phyloP scores from a whole-genome alignment of 2,113 vertebrate species.

The Myiozetetes cayanensis region DNA sequence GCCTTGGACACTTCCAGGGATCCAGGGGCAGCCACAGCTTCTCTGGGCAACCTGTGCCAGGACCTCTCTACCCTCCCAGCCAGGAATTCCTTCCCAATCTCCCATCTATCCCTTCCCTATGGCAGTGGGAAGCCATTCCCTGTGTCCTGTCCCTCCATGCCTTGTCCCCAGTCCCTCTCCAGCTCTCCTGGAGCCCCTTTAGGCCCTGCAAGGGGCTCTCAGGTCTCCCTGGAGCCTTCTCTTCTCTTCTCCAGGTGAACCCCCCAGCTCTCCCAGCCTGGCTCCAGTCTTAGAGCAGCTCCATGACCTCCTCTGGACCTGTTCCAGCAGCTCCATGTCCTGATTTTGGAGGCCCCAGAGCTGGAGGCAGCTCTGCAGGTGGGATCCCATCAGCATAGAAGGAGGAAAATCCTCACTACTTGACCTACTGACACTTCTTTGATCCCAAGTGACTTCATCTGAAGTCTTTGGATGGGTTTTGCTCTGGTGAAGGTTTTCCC shows the following conservation, averaged over 20 bases:
- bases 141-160: background rate
- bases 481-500: background rate
- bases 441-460: background rate
- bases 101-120: background rate
- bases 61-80: fast-evolving
- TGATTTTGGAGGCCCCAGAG: background rate
- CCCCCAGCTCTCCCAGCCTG: background rate
- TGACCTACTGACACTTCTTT: fast-evolving
- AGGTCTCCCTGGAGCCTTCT: background rate
- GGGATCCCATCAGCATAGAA: background rate
- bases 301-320: fast-evolving
- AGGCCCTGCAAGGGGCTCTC: background rate
- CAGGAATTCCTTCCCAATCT: fast-evolving
- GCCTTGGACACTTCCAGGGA: too few species aligned
- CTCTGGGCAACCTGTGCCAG: background rate
- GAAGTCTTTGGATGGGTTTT: background rate
- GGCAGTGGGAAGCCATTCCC: background rate
- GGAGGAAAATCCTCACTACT: background rate
- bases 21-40: too few species aligned
- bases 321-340: fast-evolving
- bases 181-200: background rate
- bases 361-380: background rate
- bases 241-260: background rate
- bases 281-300: background rate
- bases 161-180: background rate